These are phyloP conservation scores for Schizopygopsis malacanthus DNA, from an alignment of 2,797 vertebrate genomes.

Conservation along the genomic window DNA sequence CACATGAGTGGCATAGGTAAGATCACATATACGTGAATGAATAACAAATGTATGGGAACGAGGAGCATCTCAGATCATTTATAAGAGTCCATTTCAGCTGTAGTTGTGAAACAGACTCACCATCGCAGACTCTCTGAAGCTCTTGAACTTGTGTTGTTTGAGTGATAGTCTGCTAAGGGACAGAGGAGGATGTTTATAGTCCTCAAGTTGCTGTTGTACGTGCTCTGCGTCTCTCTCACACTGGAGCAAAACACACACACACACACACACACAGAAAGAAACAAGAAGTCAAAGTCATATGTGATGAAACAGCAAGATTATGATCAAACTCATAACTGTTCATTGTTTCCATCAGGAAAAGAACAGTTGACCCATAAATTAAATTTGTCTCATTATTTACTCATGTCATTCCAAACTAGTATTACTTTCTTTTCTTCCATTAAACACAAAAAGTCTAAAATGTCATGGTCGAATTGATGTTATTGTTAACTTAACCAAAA, in stretches of 20 bases:
- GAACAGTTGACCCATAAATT: not conserved
- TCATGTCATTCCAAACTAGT: not conserved
- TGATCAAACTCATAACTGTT: not conserved
- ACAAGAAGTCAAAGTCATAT: not conserved
- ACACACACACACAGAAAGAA: not conserved
- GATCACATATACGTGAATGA: not conserved
- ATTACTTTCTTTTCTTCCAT: not conserved
- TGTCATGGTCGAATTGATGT: not conserved
- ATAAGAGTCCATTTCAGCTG: not conserved
- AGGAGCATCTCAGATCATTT: not conserved
- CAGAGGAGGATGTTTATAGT: constrained; percentile 79
- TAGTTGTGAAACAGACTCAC: constrained; percentile 58
- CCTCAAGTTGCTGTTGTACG: constrained; percentile 77
- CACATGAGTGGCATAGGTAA: not conserved
- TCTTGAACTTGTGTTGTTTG: constrained; percentile 83
- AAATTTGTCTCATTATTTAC: not conserved
- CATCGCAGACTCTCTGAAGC: constrained; percentile 79
- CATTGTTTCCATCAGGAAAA: not conserved
- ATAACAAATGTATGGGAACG: not conserved
- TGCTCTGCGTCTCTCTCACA: constrained; percentile 80
- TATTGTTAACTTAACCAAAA: not conserved
- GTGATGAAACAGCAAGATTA: not conserved
- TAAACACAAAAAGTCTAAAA: not conserved
- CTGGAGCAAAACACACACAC: constrained; percentile 61
- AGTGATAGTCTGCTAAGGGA: constrained; percentile 83